Base-by-base conservation (phyloP, 2,888 invertebrate species). In the Plemyria rubiginata region DNA sequence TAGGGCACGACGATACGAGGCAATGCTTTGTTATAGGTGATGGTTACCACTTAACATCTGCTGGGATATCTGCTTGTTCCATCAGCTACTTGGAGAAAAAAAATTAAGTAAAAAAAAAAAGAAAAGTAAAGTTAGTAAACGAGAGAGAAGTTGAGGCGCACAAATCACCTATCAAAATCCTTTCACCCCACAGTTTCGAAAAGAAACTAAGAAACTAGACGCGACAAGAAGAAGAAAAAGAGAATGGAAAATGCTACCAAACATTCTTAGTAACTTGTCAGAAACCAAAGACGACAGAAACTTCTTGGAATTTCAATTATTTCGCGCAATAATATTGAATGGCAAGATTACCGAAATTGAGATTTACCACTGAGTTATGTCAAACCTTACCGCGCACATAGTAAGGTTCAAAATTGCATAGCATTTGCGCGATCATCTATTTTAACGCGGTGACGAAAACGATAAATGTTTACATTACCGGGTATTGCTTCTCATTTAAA, bases 261-360 rank as follows among this genome's bases (percentile, higher is more conserved):
- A 32, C 6, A 32, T 11, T 38, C 36, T 4, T 11, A 38, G 11
- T 38, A 38, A 3, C 11, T 38, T 3, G 3, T 38, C 36, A 8
- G 36, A 41, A n/a, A 13, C 41, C 41, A 41, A 13, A 41, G 40
- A n/a, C 38, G 5, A 5, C 15, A 11, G n/a, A 52, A 52, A 40
- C n/a, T 40, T 52, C 40, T 52, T 7, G 8, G 52, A 40, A 52
- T 48, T 55, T 55, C 48, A 49, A 55, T 55, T 48, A 54, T 29
- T 45, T 43, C 22, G 9, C 15, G 13, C 48, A 56, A 29, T 56
- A 55, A 56, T 50, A 49, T 50, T 56, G 49, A 56, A 56, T 56
- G 49, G 41, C 38, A 16, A 2, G 32, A 50, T 50, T 13, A 41
- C 41, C 40, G 29, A 50, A 56, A 49, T 56, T 49, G 41, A 15